Base-by-base conservation (phyloP, 2,113 vertebrate genomes). In the Sarotherodon lohbergeri region DNA sequence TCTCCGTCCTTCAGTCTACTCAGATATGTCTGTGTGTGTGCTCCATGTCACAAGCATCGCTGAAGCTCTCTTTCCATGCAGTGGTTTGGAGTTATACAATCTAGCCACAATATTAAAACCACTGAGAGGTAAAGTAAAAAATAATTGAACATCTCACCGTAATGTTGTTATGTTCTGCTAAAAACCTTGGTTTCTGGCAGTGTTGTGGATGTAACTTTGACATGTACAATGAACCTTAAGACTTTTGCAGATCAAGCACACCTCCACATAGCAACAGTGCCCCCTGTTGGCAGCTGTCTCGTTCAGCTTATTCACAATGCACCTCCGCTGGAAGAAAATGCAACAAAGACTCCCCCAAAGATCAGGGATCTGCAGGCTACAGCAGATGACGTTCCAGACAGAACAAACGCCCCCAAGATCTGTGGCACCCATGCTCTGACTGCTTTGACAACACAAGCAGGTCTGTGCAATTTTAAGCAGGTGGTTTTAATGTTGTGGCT, bases 11-110 rank as follows among this genome's bases (percentile, higher is more conserved):
- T 48, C 22, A 0, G 71, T 48, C 24, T 48, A 16, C 41, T 76
- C 43, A 46, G 68, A 17, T 27, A 27, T 27, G 13, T 46, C 9
- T 50, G 9, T 19, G 24, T 78, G 46, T 63, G 16, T 1, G 27
- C 27, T 32, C 27, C 16, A 78, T 12, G 1, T 78, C 24, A 50
- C 43, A 78, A 12, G 4, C 16, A 19, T 12, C 2, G 43, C 41
- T 78, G 27, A 32, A 78, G 43, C 43, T n/a, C 43, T 78, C 17
- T 78, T 78, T 78, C 43, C 71, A 78, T 50, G 71, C 46, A 32
- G 24, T 50, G 32, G 32, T 36, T 63, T 34, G 24, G 43, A 5
- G 16, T 78, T 13, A 50, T 27, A 50, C 24, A 0, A 50, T 11
- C 71, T 50, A 50, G 43, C 43, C 71, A 32, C 43, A 76, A 76